Conservation (phyloP, 2,797 vertebrate species). For the Aldrovandia affinis region DNA sequence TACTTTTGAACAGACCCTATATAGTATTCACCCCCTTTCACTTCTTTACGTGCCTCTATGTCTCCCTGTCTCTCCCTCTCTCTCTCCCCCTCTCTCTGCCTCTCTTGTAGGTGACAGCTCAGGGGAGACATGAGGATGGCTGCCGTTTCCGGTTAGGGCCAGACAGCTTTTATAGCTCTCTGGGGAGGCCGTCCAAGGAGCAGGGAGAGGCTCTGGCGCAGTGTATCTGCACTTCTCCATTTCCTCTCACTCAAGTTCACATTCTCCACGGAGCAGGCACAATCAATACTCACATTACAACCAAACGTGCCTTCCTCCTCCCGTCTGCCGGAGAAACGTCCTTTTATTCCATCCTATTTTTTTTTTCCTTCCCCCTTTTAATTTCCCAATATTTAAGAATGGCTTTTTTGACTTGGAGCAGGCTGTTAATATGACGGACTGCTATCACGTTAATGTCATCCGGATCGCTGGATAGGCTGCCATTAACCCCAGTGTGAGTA, state of each 20-base stretch:
- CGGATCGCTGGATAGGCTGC: slow-evolving; percentile 55
- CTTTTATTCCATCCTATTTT: slow-evolving; percentile 14
- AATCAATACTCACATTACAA: slow-evolving; percentile 69
- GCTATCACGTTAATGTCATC: slow-evolving; percentile 57
- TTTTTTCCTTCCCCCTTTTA: slow-evolving; percentile 39
- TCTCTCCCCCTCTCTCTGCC: slow-evolving; percentile 7
- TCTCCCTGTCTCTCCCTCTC: slow-evolving; percentile 13
- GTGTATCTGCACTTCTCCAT: slow-evolving; percentile 70
- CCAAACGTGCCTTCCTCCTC: slow-evolving; percentile 55
- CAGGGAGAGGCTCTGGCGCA: slow-evolving; percentile 57
- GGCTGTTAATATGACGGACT: slow-evolving; percentile 58
- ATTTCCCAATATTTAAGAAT: slow-evolving; percentile 61
- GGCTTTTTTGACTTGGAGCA: slow-evolving; percentile 57
- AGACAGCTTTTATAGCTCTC: slow-evolving; percentile 49
- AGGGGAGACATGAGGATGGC: slow-evolving; percentile 42
- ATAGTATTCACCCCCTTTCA: not conserved
- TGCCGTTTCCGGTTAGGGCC: slow-evolving; percentile 59
- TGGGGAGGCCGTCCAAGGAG: slow-evolving; percentile 62
- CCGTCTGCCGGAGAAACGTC: slow-evolving; percentile 33
- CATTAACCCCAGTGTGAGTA: slow-evolving; percentile 49
- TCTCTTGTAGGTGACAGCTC: slow-evolving; percentile 48
- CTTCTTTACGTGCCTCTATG: not conserved
- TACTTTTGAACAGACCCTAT: too few species aligned
- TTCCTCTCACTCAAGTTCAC: slow-evolving; percentile 68
- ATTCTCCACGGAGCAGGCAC: slow-evolving; percentile 59